Percentiles rank a stretch among this genome's conserved stretches.
phyloP scores from a whole-genome alignment of 53 echinoderm and acorn worm genomes.

The Patiria pectinifera region DNA sequence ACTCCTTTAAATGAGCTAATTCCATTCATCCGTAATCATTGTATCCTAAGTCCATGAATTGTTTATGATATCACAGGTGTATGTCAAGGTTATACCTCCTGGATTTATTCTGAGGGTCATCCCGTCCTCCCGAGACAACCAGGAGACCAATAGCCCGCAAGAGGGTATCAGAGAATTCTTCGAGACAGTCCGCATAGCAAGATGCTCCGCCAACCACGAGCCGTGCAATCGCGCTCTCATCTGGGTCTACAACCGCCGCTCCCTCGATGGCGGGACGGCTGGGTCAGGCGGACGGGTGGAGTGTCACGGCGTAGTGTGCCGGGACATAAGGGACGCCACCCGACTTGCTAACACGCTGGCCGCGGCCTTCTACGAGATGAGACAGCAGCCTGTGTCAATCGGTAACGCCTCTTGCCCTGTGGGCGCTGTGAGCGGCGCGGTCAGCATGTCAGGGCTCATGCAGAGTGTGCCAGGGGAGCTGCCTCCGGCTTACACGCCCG shows the following conservation, averaged over 20 bases:
- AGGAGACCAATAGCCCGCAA: not conserved
- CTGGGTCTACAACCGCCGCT: slow-evolving; percentile 48
- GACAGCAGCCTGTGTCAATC: not conserved
- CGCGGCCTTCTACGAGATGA: slow-evolving; percentile 53
- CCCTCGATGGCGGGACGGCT: not conserved
- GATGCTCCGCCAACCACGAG: slow-evolving; percentile 69
- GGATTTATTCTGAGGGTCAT: slow-evolving; percentile 57
- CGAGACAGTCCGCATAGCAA: slow-evolving; percentile 57
- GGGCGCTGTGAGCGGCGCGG: slow-evolving; percentile 7
- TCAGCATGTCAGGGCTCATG: not conserved
- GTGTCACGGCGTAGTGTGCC: slow-evolving; percentile 71
- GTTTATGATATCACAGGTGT: slow-evolving; percentile 23
- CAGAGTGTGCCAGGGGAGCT: not conserved
- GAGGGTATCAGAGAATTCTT: slow-evolving; percentile 49
- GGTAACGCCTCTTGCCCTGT: slow-evolving; percentile 18
- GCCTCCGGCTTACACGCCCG: slow-evolving; percentile 40
- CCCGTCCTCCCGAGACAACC: not conserved
- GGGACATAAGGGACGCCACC: slow-evolving; percentile 55
- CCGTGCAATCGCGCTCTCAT: slow-evolving; percentile 62
- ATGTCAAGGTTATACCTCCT: slow-evolving; percentile 40
- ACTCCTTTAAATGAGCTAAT: not conserved
- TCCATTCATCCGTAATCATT: too few relatives aligned
- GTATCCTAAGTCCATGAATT: not conserved
- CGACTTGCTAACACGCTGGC: slow-evolving; percentile 65
- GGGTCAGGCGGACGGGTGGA: slow-evolving; percentile 26